phyloP scores from a whole-genome alignment of 2,888 invertebrate species.

The Alloscopus bannaensis region DNA sequence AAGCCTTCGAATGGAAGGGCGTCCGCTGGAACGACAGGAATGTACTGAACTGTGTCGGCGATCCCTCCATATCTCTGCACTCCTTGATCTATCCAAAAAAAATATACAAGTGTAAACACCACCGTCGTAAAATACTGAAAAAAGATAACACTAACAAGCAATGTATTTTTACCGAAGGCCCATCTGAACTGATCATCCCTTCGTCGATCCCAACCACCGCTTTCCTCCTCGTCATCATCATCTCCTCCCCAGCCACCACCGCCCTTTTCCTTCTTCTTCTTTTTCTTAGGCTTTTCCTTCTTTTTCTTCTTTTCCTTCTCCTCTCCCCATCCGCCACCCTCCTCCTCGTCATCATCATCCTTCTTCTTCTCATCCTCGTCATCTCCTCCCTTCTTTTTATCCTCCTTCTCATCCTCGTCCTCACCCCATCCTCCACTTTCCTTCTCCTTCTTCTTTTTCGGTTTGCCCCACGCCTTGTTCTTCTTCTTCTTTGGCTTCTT shows the following conservation, averaged over 20 bases:
- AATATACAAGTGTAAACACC: not conserved
- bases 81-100: conserved; percentile 45
- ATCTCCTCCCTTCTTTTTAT: conserved; percentile 52
- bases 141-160: not conserved
- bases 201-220: conserved; percentile 50
- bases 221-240: conserved; percentile 36
- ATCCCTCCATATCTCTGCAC: conserved; percentile 50
- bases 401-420: conserved; percentile 3
- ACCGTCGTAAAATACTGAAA: conserved; percentile 4
- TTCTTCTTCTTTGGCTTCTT: conserved; percentile 48
- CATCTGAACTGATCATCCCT: conserved; percentile 40
- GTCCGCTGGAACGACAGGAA: conserved; percentile 48
- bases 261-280: conserved; percentile 45
- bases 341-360: conserved; percentile 10
- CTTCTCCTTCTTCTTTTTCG: conserved; percentile 24
- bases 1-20: conserved; percentile 46
- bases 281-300: conserved; percentile 69
- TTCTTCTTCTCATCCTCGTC: conserved; percentile 73
- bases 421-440: conserved; percentile 5
- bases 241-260: conserved; percentile 27
- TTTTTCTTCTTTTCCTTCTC: conserved; percentile 73
- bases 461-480: conserved; percentile 31
- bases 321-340: conserved; percentile 69
- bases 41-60: conserved; percentile 42
- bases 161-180: not conserved